Conservation (phyloP, 2,888 invertebrate genomes). For the Brachyopa scutellaris region DNA sequence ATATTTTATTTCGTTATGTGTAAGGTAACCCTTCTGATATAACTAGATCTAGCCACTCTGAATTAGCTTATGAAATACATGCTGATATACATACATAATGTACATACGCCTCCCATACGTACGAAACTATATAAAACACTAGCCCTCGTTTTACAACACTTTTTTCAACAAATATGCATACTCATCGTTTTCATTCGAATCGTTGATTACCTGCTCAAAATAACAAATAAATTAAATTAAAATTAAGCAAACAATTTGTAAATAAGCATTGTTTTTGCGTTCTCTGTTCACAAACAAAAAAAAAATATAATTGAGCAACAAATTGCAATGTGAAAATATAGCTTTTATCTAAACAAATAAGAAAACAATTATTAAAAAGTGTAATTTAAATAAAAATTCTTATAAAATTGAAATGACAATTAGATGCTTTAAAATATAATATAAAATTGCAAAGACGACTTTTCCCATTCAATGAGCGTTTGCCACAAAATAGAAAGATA, state of each 20-base stretch:
- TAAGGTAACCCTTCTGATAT: too few species aligned
- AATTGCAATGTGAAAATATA: constrained; percentile 33
- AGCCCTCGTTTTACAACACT: too few species aligned
- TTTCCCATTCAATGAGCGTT: constrained; percentile 16
- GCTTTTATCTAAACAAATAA: constrained; percentile 43
- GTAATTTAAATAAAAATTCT: constrained; percentile 32
- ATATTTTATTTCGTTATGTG: too few species aligned
- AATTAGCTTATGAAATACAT: too few species aligned
- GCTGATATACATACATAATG: too few species aligned
- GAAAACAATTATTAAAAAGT: constrained; percentile 24
- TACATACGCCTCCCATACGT: too few species aligned
- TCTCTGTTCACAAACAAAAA: constrained; percentile 36
- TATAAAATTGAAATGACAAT: constrained; percentile 15
- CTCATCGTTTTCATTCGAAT: not conserved
- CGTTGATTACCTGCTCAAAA: constrained; percentile 9
- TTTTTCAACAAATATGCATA: too few species aligned
- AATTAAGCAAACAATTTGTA: constrained; percentile 31
- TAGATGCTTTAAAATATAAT: constrained; percentile 38
- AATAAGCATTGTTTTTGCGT: constrained; percentile 46
- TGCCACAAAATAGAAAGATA: not conserved
- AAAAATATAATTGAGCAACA: constrained; percentile 24
- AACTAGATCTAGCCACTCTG: too few species aligned
- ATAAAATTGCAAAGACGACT: constrained; percentile 2
- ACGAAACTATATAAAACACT: too few species aligned
- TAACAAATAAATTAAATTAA: not conserved